Conservation (phyloP, 2,113 vertebrate genomes). For the Petrocephalus zakoni region DNA sequence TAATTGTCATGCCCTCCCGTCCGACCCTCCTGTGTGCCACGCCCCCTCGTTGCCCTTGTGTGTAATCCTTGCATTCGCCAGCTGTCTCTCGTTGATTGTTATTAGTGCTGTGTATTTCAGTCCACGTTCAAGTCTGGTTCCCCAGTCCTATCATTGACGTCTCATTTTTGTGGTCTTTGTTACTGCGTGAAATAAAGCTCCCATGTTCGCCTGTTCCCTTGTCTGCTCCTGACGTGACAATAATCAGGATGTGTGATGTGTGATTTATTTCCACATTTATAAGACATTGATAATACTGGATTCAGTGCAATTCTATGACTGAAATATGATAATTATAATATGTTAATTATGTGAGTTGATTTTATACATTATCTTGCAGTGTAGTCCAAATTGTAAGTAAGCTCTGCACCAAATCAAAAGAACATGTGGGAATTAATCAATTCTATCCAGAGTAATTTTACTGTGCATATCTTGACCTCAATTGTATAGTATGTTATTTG, state of each 20-base stretch:
- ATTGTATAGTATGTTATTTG: background rate
- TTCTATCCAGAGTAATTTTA: background rate
- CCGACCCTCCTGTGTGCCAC: too few relatives aligned
- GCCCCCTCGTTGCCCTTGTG: too few relatives aligned
- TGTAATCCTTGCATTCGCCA: too few relatives aligned
- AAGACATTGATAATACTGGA: background rate
- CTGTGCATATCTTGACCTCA: background rate
- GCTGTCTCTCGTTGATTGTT: too few relatives aligned
- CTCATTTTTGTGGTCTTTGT: too few relatives aligned
- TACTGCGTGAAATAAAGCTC: too few relatives aligned
- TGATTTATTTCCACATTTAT: background rate
- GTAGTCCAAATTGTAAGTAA: background rate
- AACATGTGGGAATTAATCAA: background rate
- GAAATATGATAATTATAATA: background rate
- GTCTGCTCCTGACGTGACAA: too few relatives aligned
- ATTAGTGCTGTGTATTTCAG: too few relatives aligned
- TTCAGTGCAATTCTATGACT: background rate
- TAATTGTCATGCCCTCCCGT: too few relatives aligned
- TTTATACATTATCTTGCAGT: background rate
- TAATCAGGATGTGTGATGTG: conserved; percentile 21
- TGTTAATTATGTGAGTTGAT: background rate
- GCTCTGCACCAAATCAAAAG: background rate
- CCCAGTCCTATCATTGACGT: too few relatives aligned
- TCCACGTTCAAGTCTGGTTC: too few relatives aligned
- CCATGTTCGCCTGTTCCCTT: too few relatives aligned